Base-by-base conservation (phyloP, 2,113 vertebrate species). In the Oceanodroma tethys region DNA sequence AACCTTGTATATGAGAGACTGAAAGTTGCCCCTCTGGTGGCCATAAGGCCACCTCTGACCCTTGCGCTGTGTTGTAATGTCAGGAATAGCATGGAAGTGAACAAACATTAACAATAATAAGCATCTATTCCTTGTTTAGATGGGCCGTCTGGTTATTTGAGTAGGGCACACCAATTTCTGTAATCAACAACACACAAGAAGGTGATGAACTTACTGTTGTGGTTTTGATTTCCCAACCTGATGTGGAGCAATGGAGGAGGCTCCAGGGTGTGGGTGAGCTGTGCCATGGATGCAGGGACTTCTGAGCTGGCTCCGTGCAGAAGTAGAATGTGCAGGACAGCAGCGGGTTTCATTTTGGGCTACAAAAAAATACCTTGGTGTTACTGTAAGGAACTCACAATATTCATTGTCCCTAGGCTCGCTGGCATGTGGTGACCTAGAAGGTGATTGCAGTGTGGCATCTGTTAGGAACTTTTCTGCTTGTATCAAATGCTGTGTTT, bases 61-160 rank as follows among this genome's bases (percentile, higher is more conserved):
- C 29, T 52, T 29, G 2, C 11, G 18, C 67, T n/a, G 40, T 30
- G 34, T 34, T 55, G 22, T 45, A 4, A 38, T 9, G 26, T 38
- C 29, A 47, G 58, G 48, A 63, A 25, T 6, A 4, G 1, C 40
- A 4, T 6, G 7, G 0, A 5, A 50, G 42, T 1, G 2, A 65
- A 42, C n/a, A 68, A 38, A 11, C 2, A 3, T 26, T 38, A 79
- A 10, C 29, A 25, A 18, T 6, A 47, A 7, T 12, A 58, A 48
- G 32, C 29, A 75, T 68, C 80, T 53, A 21, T 13, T n/a, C 78
- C 76, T 65, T 76, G 26, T 68, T 81, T n/a, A 76, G 67, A 23
- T 56, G 29, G 53, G 26, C n/a, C 38, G 9, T 59, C 67, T 84
- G 5, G 0, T 78, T 78, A 22, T 34, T 26, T 5, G 34, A 66